These are phyloP conservation scores for Pseudobourletiella spinata DNA, from an alignment of 1,140 invertebrate species.

Conservation along the genomic window DNA sequence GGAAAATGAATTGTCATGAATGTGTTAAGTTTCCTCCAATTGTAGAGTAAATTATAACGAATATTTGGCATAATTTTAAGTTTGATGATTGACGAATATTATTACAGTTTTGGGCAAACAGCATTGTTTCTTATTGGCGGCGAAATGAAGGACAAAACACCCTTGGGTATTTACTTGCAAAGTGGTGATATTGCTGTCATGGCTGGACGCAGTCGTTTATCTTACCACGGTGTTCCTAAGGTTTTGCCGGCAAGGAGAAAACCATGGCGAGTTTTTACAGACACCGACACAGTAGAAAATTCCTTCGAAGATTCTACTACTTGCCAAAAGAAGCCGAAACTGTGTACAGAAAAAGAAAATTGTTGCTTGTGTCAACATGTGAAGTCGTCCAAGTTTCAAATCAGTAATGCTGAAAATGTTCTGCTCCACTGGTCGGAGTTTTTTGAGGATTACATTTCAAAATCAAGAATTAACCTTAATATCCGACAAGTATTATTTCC, in stretches of 20 bases:
- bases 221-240: conserved; percentile 74
- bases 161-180: conserved; percentile 57
- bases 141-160: conserved; percentile 50
- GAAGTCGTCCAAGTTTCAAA: conserved; percentile 7
- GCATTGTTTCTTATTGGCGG: conserved; percentile 79
- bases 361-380: conserved; percentile 4
- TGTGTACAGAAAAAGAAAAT: conserved; percentile 15
- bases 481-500: conserved; percentile 54
- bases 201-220: conserved; percentile 61
- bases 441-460: conserved; percentile 48
- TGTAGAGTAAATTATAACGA: no score
- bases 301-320: not conserved
- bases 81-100: no score
- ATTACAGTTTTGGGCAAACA: conserved; percentile 68
- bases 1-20: not conserved
- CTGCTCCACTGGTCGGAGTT: conserved; percentile 46
- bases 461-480: conserved; percentile 66
- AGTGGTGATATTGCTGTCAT: conserved; percentile 78
- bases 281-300: conserved; percentile 18
- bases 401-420: conserved; percentile 1
- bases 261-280: conserved; percentile 47
- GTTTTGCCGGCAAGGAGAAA: conserved; percentile 48
- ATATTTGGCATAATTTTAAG: no score
- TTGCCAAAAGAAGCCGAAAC: not conserved
- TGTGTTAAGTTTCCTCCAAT: no score